These are phyloP conservation scores for Brachionus sp. DNA, from an alignment of 1,140 invertebrate species.

Conservation along the genomic window DNA sequence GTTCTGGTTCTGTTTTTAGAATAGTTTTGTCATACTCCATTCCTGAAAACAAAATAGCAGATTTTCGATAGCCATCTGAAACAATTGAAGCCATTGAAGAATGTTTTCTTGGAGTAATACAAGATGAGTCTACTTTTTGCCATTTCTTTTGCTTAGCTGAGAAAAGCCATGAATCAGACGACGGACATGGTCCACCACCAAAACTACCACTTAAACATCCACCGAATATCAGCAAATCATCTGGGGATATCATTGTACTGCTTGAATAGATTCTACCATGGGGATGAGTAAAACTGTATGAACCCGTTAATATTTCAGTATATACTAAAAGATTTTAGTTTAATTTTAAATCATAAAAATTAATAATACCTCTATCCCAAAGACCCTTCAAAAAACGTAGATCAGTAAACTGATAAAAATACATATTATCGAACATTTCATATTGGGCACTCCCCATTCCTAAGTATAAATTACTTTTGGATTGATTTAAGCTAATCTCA, in stretches of 20 bases:
- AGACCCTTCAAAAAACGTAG: background rate
- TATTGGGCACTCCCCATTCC: constrained; percentile 36
- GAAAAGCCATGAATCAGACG: constrained; percentile 50
- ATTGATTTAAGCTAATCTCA: background rate
- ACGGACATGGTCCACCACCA: constrained; percentile 50
- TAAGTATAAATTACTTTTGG: background rate
- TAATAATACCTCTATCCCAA: constrained; percentile 25
- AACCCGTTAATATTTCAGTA: constrained; percentile 38
- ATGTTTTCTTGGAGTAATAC: background rate
- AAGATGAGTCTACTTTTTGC: constrained; percentile 46
- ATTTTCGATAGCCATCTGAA: constrained; percentile 6
- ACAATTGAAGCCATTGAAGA: constrained; percentile 23
- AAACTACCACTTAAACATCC: constrained; percentile 50
- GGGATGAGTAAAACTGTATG: constrained; percentile 49
- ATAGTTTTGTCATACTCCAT: constrained; percentile 17
- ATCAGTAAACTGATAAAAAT: constrained; percentile 19
- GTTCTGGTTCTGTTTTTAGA: background rate
- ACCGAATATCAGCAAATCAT: constrained; percentile 49
- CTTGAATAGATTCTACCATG: constrained; percentile 49
- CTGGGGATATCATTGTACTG: constrained; percentile 47
- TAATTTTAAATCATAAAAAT: background rate
- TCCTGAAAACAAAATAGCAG: constrained; percentile 32
- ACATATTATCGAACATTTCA: constrained; percentile 45
- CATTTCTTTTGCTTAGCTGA: constrained; percentile 47
- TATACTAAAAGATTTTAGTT: constrained; percentile 15